Evolutionary conservation across 2,797 vertebrate genomes (phyloP), one percentile per base, ranked within the genome.

Genomic region (Pempheris klunzingeri): DNA sequence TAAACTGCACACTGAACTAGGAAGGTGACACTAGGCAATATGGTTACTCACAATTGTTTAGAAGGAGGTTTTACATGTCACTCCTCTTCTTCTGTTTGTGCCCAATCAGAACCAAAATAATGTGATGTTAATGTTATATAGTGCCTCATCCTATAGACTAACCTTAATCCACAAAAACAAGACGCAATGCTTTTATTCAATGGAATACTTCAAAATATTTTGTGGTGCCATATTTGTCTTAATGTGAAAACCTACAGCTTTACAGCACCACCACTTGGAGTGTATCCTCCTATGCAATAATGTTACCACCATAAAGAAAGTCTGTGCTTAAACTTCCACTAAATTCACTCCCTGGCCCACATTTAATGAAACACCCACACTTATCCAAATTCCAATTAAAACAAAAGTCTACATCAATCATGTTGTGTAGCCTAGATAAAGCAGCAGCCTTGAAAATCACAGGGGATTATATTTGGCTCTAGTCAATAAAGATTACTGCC

Each of bases 401-500:
- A 88, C 73, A 85, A 84, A 85, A 76, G 62, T 64, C 58, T 41
- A 24, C 59, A 71, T 46, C 73, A 86, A 80, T 89, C 82, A 77
- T 55, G 32, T 77, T 77, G 55, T 62, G 26, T 17, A 78, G 63
- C 26, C 12, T 7, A 77, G 87, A 85, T 82, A 64, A 85, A 77
- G 78, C 60, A 46, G 70, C 74, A 66, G 72, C 75, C 78, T 74
- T 63, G 53, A 74, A 84, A 86, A 81, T 53, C 77, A 67, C 58
- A 50, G 44, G 32, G 83, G 90, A 90, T 88, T 90, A 90, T 60
- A 60, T 81, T 52, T 71, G 74, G 77, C 73, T 78, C 80, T 41
- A 70, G 83, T 88, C 87, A 85, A 85, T 90, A 88, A 85, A 90
- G 88, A 90, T 91, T 89, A 87, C 58, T 3, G 76, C 49, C 36